Evolutionary conservation across 2,113 vertebrate genomes (phyloP).

Genomic region (Cyprinodon variegatus): DNA sequence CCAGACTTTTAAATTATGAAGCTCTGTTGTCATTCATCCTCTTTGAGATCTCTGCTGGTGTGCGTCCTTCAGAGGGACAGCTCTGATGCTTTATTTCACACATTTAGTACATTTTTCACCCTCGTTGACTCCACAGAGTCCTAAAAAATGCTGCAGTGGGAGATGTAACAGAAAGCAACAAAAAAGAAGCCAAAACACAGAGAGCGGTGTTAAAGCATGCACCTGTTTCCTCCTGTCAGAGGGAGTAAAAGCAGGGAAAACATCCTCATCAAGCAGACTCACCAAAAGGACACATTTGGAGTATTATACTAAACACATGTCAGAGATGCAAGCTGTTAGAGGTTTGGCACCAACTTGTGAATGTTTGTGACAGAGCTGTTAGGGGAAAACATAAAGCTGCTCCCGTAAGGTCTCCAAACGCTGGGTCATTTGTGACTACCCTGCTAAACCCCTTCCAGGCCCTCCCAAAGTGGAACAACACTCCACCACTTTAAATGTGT

Average conservation of each 20-base stretch:
- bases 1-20: conserved; percentile 61
- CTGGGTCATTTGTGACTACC: conserved; percentile 46
- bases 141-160: conserved; percentile 44
- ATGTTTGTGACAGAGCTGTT: conserved; percentile 39
- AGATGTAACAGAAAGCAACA: conserved; percentile 12
- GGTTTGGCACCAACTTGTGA: conserved; percentile 43
- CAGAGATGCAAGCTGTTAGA: conserved; percentile 44
- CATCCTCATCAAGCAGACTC: conserved; percentile 13
- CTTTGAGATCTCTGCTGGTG: conserved; percentile 72
- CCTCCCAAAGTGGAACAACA: conserved; percentile 19
- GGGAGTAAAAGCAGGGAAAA: not conserved
- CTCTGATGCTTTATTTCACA: conserved; percentile 69
- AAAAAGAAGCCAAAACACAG: conserved; percentile 38
- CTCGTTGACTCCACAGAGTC: conserved; percentile 44
- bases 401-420: conserved; percentile 70
- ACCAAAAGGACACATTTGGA: conserved; percentile 40
- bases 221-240: conserved; percentile 18
- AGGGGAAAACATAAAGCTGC: conserved; percentile 44
- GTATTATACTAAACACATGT: conserved; percentile 42
- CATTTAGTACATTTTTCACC: conserved; percentile 66
- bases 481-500: conserved; percentile 40
- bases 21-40: conserved; percentile 60
- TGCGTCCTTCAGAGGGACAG: conserved; percentile 59
- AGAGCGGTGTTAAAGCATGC: conserved; percentile 16
- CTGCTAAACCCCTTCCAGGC: conserved; percentile 7